These are phyloP conservation scores for Scleropages formosus DNA, from an alignment of 2,797 vertebrate genomes.

Conservation along the genomic window DNA sequence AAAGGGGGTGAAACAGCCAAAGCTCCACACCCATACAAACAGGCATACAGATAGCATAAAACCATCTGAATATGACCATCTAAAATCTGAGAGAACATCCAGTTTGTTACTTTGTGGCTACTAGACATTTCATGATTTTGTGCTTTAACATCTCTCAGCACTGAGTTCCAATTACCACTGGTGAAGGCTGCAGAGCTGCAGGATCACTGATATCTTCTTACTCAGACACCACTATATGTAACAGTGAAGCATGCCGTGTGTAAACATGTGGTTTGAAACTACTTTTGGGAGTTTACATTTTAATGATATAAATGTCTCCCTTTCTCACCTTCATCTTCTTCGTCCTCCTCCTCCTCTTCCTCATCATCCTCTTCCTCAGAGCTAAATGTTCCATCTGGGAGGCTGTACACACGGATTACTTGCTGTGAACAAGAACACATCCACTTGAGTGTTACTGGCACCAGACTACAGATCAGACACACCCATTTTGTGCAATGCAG, in stretches of 20 bases:
- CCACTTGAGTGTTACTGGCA: neutral
- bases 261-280: neutral
- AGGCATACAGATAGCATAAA: no score
- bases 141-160: no score
- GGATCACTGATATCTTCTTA: no score
- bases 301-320: neutral
- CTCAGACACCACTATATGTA: neutral
- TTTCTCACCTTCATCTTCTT: constrained; percentile 76
- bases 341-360: constrained; percentile 91
- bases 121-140: no score
- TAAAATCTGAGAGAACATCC: no score
- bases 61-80: no score
- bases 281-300: no score
- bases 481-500: no score
- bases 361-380: constrained; percentile 95
- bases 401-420: constrained; percentile 95
- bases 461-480: neutral
- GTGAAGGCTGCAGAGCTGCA: neutral
- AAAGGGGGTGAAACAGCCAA: neutral
- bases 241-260: neutral
- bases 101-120: no score
- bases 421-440: constrained; percentile 64
- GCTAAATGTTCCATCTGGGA: constrained; percentile 97
- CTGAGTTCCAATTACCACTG: neutral
- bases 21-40: no score